phyloP scores from a whole-genome alignment of 2,113 vertebrate genomes.

The Petroica traversi region DNA sequence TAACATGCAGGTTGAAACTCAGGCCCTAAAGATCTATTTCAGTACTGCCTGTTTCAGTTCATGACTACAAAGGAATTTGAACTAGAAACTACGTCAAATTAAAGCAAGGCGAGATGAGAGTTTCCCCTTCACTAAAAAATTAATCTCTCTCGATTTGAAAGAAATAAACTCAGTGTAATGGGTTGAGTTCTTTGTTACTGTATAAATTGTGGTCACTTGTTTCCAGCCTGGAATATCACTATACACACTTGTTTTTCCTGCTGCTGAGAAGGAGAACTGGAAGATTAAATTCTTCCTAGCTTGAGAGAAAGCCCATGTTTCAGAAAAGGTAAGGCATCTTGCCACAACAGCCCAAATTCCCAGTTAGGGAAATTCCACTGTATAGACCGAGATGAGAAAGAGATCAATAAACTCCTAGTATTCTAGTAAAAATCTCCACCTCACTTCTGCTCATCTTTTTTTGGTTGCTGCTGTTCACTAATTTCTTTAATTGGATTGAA shows the following conservation, averaged over 20 bases:
- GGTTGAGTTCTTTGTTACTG: neutral
- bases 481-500: neutral
- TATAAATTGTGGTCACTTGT: neutral
- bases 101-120: neutral
- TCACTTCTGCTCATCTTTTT: neutral
- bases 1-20: neutral
- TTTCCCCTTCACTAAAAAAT: neutral
- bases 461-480: neutral
- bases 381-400: neutral
- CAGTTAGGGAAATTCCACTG: neutral
- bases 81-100: neutral
- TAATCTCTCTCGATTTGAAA: neutral
- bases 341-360: neutral
- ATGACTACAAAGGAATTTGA: neutral
- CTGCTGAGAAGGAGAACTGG: neutral
- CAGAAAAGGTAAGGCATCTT: neutral
- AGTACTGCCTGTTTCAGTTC: neutral
- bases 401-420: neutral
- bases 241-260: neutral
- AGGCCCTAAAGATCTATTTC: neutral
- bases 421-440: neutral
- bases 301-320: neutral
- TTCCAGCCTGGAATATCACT: neutral
- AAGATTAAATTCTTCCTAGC: neutral
- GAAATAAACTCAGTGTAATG: neutral